Evolutionary conservation across 64 coral and sea anemone species (phyloP).

Genomic region (Stichodactyla helianthus): DNA sequence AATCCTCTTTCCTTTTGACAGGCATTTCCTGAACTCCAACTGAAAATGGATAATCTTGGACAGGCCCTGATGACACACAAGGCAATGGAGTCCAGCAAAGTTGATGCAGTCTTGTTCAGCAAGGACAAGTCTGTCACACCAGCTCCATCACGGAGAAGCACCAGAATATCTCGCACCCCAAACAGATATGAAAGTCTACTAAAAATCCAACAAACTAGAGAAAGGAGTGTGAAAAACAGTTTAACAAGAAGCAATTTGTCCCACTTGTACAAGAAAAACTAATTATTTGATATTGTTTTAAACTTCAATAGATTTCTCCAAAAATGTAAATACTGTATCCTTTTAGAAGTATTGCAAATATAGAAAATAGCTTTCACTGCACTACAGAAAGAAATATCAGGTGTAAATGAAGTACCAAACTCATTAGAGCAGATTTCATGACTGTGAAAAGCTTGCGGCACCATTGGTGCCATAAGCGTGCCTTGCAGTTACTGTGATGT

Average conservation of each 20-base stretch:
- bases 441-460: no score
- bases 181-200: not conserved
- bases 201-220: not conserved
- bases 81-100: slow-evolving; percentile 31
- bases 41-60: slow-evolving; percentile 17
- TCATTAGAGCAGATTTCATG: no score
- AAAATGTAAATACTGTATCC: not conserved
- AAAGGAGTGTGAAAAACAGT: not conserved
- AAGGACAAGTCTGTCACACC: not conserved
- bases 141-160: slow-evolving; percentile 1
- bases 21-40: slow-evolving; percentile 37
- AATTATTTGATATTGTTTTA: not conserved
- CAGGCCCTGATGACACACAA: slow-evolving; percentile 33
- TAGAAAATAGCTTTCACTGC: not conserved
- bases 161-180: not conserved
- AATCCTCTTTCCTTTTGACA: not conserved
- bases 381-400: no score
- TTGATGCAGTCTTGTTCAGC: slow-evolving; percentile 48
- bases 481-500: no score
- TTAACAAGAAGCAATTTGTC: not conserved
- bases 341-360: not conserved
- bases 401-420: no score
- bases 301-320: not conserved
- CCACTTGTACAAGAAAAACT: slow-evolving; percentile 12
- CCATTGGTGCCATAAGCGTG: no score